These are phyloP conservation scores for Hoplodrina blanda DNA, from an alignment of 2,888 invertebrate species.

Conservation along the genomic window DNA sequence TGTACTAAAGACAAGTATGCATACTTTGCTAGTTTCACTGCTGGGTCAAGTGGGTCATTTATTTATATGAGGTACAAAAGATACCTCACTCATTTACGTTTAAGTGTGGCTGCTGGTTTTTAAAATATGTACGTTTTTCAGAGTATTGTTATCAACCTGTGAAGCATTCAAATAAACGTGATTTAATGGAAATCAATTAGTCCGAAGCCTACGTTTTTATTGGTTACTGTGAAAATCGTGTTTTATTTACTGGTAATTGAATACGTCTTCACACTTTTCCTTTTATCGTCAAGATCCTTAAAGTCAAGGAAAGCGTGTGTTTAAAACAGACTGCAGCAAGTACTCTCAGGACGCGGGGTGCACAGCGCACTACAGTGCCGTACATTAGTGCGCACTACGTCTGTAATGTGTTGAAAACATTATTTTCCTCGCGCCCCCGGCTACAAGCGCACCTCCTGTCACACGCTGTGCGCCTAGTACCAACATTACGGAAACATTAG, in stretches of 20 bases:
- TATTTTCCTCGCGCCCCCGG: neutral
- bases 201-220: no score
- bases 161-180: no score
- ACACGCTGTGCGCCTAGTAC: conserved; percentile 23
- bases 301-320: neutral
- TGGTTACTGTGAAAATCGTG: neutral
- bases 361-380: conserved; percentile 5
- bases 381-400: conserved; percentile 3
- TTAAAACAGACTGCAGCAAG: conserved; percentile 15
- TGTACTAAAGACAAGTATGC: no score
- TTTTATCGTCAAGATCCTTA: conserved; percentile 13
- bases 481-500: neutral
- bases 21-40: no score
- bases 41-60: no score
- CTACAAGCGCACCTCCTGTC: neutral
- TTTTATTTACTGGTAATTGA: neutral
- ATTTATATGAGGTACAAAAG: no score
- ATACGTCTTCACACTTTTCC: neutral
- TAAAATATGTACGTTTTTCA: no score
- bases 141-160: no score
- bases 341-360: neutral
- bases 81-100: no score
- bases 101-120: no score
- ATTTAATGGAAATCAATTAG: no score
- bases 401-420: neutral